Percentiles rank a stretch among this genome's conserved stretches.
These are phyloP conservation scores for Gryllus longicercus DNA, from an alignment of 2,888 invertebrate species.

Conservation along the genomic window DNA sequence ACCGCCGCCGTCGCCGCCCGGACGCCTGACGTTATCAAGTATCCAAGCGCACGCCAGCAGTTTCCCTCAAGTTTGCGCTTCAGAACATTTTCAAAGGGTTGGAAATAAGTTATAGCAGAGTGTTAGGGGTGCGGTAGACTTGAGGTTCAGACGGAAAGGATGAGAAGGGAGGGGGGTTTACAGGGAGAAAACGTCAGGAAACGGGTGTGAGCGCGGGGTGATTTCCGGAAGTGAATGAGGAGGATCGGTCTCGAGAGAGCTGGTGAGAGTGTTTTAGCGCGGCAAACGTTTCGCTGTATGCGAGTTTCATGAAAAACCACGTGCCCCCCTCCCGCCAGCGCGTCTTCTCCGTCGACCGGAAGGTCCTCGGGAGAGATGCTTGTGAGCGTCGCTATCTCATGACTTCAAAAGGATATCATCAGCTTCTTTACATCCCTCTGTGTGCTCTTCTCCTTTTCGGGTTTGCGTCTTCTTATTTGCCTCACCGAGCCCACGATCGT, in stretches of 20 bases:
- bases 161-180: background rate
- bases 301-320: background rate
- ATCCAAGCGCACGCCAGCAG: conserved; percentile 9
- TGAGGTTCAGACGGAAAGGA: background rate
- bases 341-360: background rate
- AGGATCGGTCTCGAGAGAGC: background rate
- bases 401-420: background rate
- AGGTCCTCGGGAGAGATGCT: background rate
- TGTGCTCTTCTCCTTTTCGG: background rate
- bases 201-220: background rate
- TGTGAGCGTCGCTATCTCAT: background rate
- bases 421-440: background rate
- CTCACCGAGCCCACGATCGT: background rate
- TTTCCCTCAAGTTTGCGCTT: background rate
- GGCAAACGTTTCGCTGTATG: background rate
- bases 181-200: background rate
- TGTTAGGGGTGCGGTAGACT: background rate
- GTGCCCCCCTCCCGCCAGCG: background rate
- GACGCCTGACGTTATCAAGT: background rate
- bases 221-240: background rate
- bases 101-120: conserved; percentile 9
- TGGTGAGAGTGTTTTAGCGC: background rate
- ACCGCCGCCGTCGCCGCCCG: too few species aligned
- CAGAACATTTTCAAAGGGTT: conserved; percentile 17
- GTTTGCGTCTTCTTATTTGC: background rate